Evolutionary conservation across 2,888 invertebrate species (phyloP), one percentile per base, ranked within the genome.

Genomic region (Ennomos fuscantarius): DNA sequence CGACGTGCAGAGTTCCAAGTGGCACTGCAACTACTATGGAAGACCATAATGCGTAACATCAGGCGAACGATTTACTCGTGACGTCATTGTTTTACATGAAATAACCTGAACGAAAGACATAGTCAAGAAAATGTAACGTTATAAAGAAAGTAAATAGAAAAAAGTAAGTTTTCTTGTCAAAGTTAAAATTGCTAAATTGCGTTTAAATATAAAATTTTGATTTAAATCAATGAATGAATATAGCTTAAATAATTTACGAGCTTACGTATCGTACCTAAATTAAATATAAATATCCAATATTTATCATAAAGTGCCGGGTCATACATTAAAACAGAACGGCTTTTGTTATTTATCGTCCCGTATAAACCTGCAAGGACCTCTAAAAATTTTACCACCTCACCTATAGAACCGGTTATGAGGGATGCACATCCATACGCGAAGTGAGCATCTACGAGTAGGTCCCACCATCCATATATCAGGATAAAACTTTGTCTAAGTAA

Each of bases 301-400:
- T 35, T 24, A 36, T 35, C 9, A 45, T 24, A 35, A 10, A 10
- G 33, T 6, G 24, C 48, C 31, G 1, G 9, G 31, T 36, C 36
- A 11, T 46, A 46, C 31, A 32, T 47, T 11, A 34, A 46, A 37
- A 48, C 48, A 32, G 13, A 39, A 47, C 37, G 36, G 39, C 33
- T 48, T 33, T 48, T 13, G 48, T 48, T 40, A 33, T 39, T 48
- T 48, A 44, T 37, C 9, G 24, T 11, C 10, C n/a, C 8, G 41
- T 41, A 1, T 48, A 36, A 15, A 48, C 32, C 37, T 43, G 31
- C 50, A 35, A 39, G 49, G 44, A 55, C 40, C 55, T 50, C 50
- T 55, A 55, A 55, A 55, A 55, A 56, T 32, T 46, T 46, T 45
- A 56, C 45, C 45, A 44, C 43, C 31, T 39, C 36, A 34, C 39